Conservation (phyloP, 2,113 vertebrate species). For the Salvator merianae region DNA sequence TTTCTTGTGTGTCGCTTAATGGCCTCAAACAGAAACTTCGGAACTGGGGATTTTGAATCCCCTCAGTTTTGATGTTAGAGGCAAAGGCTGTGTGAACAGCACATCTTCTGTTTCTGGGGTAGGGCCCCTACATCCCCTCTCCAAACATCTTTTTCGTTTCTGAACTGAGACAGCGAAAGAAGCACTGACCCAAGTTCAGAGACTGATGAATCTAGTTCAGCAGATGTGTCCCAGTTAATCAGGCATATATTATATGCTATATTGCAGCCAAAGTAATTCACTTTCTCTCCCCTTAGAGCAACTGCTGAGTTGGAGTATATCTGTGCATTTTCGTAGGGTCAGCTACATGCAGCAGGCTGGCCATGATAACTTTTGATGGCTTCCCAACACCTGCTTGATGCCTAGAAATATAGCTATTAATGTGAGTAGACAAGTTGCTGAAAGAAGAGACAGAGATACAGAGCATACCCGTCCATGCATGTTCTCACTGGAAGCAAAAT, state of each 20-base stretch:
- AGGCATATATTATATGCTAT: no score
- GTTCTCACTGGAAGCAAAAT: neutral
- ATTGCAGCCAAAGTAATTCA: neutral
- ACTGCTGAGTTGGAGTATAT: neutral
- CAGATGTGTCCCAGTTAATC: neutral
- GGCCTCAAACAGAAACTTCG: no score
- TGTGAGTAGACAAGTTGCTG: neutral
- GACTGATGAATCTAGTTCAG: neutral
- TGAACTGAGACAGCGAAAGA: no score
- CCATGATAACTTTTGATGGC: neutral
- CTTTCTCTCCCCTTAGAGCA: neutral
- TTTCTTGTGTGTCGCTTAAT: no score
- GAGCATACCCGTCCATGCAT: neutral
- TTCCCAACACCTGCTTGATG: neutral
- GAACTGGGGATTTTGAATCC: no score
- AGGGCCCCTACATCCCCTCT: no score
- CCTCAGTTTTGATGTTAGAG: no score
- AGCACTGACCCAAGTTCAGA: neutral
- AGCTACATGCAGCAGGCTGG: neutral
- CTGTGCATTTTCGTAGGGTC: no score
- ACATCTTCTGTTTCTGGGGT: no score
- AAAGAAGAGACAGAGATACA: neutral
- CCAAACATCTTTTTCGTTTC: no score
- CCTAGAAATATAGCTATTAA: neutral
- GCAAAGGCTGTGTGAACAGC: no score